These are phyloP conservation scores for zebrafish (Danio rerio) DNA, from an alignment of 2,113 vertebrate genomes.

Conservation along the genomic window GRCz12tu NC_133186.1:19601501-19602000, in stretches of 20 bases:
- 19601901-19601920: slow-evolving; percentile 69
- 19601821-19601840: slow-evolving; percentile 64
- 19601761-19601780: background rate
- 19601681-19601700: slow-evolving; percentile 29
- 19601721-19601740: slow-evolving; percentile 10
- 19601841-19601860: slow-evolving; percentile 60
- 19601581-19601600: too few species aligned
- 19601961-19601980: slow-evolving; percentile 58
- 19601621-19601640: too few species aligned
- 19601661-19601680: too few species aligned
- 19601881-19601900: slow-evolving; percentile 45
- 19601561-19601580: too few species aligned
- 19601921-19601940: slow-evolving; percentile 28
- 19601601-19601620: too few species aligned
- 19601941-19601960: slow-evolving; percentile 56
- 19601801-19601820: slow-evolving; percentile 60
- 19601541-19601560: too few species aligned
- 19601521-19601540: too few species aligned
- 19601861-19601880: slow-evolving; percentile 68
- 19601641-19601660: too few species aligned
- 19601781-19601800: slow-evolving; percentile 17
- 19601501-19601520: too few species aligned
- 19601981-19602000: slow-evolving; percentile 69
- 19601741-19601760: slow-evolving; percentile 16
- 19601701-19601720: slow-evolving; percentile 25